These are phyloP conservation scores for Acheta domesticus DNA, from an alignment of 2,888 invertebrate genomes.

Conservation along the genomic window DNA sequence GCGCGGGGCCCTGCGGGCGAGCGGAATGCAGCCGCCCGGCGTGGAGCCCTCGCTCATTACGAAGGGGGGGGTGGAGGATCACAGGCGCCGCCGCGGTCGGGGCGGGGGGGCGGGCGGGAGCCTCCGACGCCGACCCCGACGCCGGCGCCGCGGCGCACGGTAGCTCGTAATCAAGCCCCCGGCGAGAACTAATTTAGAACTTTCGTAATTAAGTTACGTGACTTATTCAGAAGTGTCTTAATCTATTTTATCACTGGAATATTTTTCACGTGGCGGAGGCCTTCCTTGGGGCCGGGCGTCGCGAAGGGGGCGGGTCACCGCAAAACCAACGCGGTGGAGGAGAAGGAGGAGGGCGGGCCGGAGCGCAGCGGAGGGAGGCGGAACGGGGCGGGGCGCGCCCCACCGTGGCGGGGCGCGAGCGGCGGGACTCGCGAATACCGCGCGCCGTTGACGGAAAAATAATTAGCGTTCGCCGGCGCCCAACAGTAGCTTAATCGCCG, in stretches of 20 bases:
- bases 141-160: not conserved
- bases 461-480: not conserved
- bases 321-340: not conserved
- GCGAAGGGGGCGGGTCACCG: not conserved
- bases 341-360: not conserved
- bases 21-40: too few relatives aligned
- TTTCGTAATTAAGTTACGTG: constrained; percentile 18
- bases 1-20: too few relatives aligned
- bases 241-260: constrained; percentile 18
- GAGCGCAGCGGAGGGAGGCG: too few relatives aligned
- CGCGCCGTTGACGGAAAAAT: not conserved
- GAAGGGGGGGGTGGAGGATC: too few relatives aligned
- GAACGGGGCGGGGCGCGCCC: too few relatives aligned
- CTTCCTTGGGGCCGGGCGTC: not conserved
- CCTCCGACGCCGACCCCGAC: not conserved
- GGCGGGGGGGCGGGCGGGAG: not conserved
- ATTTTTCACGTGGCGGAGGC: not conserved
- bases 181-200: constrained; percentile 18
- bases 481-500: constrained; percentile 9
- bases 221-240: constrained; percentile 18
- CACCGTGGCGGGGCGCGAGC: too few relatives aligned
- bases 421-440: not conserved
- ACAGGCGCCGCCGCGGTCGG: not conserved
- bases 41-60: too few relatives aligned
- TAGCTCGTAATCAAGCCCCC: not conserved